phyloP scores from a whole-genome alignment of 2,888 invertebrate species.

The Dicyrtoma fusca region DNA sequence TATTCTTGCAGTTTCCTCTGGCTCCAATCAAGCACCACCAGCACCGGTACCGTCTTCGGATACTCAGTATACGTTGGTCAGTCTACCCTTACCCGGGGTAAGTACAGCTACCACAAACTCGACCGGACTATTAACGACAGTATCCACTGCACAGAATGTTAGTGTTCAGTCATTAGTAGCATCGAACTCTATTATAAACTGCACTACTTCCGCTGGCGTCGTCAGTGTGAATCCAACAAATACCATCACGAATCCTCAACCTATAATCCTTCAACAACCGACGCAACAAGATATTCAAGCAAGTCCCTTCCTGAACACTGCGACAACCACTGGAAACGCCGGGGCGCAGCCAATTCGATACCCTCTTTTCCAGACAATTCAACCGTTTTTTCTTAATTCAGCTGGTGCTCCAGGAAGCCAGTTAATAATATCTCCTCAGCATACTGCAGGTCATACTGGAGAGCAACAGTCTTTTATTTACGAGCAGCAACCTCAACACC shows the following conservation, averaged over 20 bases:
- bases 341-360: constrained; percentile 42
- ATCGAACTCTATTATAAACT: constrained; percentile 24
- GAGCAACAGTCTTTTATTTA: constrained; percentile 55
- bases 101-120: constrained; percentile 15
- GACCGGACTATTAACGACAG: constrained; percentile 3
- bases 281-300: constrained; percentile 31
- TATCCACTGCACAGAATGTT: constrained; percentile 19
- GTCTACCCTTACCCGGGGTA: constrained; percentile 11
- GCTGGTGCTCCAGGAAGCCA: constrained; percentile 47
- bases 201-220: constrained; percentile 12
- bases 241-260: constrained; percentile 24
- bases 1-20: constrained; percentile 3
- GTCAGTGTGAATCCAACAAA: constrained; percentile 12
- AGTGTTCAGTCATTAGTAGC: constrained; percentile 30
- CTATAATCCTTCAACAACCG: constrained; percentile 28
- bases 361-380: constrained; percentile 55
- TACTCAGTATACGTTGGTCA: constrained; percentile 16
- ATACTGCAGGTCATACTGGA: constrained; percentile 37
- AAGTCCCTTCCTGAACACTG: constrained; percentile 19
- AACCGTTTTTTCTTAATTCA: constrained; percentile 54
- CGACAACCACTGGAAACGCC: background rate
- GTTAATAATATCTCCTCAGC: constrained; percentile 51
- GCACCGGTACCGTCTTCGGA: background rate
- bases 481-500: constrained; percentile 47
- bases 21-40: background rate